Base-by-base conservation (phyloP, 2,888 invertebrate species). In the Leptopilina myrica region DNA sequence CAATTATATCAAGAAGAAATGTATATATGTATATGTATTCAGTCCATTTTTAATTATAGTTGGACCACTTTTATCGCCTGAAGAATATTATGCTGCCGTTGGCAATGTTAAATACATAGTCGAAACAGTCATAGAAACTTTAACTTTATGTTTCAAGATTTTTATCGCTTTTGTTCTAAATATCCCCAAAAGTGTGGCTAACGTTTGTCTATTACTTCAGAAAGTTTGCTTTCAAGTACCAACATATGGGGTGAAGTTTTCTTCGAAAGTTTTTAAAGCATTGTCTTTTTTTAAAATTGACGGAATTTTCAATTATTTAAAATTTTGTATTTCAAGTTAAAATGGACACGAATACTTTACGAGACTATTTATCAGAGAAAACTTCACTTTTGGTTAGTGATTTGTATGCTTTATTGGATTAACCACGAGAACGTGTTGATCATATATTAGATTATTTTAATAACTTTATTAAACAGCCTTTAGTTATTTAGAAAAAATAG, bases 331-430 rank as follows among this genome's bases (percentile, higher is more conserved):
- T 59, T 59, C 15, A 15, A 59, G 59, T 59, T 59, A n/a, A 56
- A 66, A 80, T 80, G 80, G 80, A 80, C 67, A 64, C 76, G n/a
- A 66, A 76, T 56, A 79, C 59, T 15, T 79, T 79, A 15, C 14
- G 43, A 53, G 12, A 75, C 2, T 77, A 33, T 65, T 64, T 79
- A 40, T 5, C 69, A 26, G 46, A 77, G 43, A 53, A 64, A n/a
- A 75, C 75, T 73, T 69, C 65, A 15, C 12, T 77, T 76, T 59
- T 73, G 49, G 65, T 80, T 20, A 49, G 46, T 53, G 77, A 81
- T 49, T 53, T 81, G n/a, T 81, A 77, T 67, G 66, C 59, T 20
- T 77, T 76, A 33, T 62, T 76, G 6, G 77, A 78, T 79, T 46
- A 77, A 64, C 76, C 65, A 46, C 66, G 77, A 40, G n/a, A 65